phyloP scores from a whole-genome alignment of 2,797 vertebrate genomes.

The Clarias laeviceps region DNA sequence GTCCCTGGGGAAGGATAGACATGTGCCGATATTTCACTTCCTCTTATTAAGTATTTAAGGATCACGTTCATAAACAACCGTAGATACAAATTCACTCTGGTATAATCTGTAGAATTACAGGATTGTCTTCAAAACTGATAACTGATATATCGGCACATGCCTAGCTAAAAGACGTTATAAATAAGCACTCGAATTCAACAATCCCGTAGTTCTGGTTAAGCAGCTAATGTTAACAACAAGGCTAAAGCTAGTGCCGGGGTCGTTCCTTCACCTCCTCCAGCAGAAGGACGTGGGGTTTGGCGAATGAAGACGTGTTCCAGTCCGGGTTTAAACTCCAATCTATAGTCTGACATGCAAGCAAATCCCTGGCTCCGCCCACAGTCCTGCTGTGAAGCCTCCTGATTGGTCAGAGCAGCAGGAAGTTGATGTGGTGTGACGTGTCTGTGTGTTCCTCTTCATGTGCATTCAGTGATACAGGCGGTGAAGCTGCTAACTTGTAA shows the following conservation, averaged over 20 bases:
- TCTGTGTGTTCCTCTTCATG: background rate
- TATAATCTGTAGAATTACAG: background rate
- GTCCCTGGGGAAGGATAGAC: background rate
- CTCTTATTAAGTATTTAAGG: background rate
- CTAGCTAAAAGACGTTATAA: constrained; percentile 1
- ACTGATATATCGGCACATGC: background rate
- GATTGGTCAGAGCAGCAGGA: constrained; percentile 28
- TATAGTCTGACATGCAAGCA: constrained; percentile 36
- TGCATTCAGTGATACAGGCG: constrained; percentile 10
- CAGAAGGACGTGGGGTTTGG: background rate
- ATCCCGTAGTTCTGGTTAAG: background rate
- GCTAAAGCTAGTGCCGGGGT: background rate
- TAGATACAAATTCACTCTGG: background rate
- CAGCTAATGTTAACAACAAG: constrained; percentile 24
- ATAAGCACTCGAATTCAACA: background rate
- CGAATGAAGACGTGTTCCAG: background rate
- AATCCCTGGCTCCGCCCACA: background rate
- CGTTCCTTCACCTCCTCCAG: background rate
- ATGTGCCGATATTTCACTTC: background rate
- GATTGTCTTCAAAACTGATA: background rate
- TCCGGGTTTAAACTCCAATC: constrained; percentile 3
- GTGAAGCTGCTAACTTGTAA: background rate
- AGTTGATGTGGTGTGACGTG: background rate
- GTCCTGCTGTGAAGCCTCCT: constrained; percentile 1
- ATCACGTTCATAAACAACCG: background rate